phyloP scores from a whole-genome alignment of 2,888 invertebrate genomes.

The Clivina fossor region DNA sequence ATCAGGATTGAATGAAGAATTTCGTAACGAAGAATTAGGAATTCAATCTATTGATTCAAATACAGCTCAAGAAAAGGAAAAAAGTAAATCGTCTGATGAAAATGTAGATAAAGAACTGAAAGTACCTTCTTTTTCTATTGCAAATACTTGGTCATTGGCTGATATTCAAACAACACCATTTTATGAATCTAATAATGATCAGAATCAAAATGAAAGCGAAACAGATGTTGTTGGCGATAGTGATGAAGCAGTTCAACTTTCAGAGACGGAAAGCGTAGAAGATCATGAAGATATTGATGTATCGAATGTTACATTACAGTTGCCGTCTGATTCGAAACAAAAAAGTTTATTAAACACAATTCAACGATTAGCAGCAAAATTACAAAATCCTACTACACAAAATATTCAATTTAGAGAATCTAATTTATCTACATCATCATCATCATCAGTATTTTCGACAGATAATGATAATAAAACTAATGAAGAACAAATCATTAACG shows the following conservation, averaged over 20 bases:
- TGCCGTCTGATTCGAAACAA: conserved; percentile 33
- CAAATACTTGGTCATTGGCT: too few relatives aligned
- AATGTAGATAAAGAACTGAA: too few relatives aligned
- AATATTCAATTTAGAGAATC: not conserved
- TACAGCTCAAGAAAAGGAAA: too few relatives aligned
- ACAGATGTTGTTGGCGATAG: conserved; percentile 48
- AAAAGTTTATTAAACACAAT: conserved; percentile 48
- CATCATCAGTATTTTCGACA: too few relatives aligned
- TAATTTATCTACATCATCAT: not conserved
- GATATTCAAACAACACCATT: too few relatives aligned
- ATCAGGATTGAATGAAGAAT: not conserved
- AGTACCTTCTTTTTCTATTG: too few relatives aligned
- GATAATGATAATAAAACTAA: not conserved
- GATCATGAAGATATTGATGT: conserved; percentile 16
- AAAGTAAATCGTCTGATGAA: too few relatives aligned
- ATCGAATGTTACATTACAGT: conserved; percentile 29
- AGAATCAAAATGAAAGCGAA: too few relatives aligned
- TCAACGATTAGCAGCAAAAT: conserved; percentile 49
- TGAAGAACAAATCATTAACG: conserved; percentile 29
- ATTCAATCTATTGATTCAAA: too few relatives aligned
- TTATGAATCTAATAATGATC: too few relatives aligned
- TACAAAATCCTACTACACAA: conserved; percentile 38
- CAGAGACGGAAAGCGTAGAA: conserved; percentile 5
- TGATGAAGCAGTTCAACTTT: conserved; percentile 22
- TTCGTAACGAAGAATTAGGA: not conserved